Conservation (phyloP, 2,888 invertebrate genomes). For the Pantelozetes paolii region DNA sequence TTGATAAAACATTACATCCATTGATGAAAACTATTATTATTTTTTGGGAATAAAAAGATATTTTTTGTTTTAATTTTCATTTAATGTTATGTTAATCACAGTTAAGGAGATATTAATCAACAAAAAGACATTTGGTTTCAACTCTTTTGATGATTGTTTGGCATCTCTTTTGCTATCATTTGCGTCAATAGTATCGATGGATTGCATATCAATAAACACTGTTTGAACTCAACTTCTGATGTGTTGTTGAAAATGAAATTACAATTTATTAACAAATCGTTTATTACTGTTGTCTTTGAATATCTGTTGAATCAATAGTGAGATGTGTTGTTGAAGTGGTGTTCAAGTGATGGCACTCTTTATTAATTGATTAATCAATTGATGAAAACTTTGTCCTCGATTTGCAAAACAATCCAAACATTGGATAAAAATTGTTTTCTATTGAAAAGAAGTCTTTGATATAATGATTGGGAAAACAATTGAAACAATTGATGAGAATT, state of each 20-base stretch:
- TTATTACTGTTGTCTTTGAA: neutral
- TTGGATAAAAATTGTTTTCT: neutral
- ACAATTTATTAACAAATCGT: neutral
- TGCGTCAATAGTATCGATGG: neutral
- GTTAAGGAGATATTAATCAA: slow-evolving; percentile 35
- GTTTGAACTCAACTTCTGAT: neutral
- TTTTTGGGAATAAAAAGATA: slow-evolving; percentile 34
- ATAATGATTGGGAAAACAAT: slow-evolving; percentile 8
- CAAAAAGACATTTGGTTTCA: slow-evolving; percentile 9
- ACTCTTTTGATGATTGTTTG: slow-evolving; percentile 25
- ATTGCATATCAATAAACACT: slow-evolving; percentile 8
- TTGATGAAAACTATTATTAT: slow-evolving; percentile 27
- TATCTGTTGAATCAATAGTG: neutral
- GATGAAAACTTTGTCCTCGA: neutral
- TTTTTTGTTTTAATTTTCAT: neutral
- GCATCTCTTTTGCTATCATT: slow-evolving; percentile 12
- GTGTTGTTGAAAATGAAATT: neutral
- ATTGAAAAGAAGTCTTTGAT: neutral
- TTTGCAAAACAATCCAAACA: slow-evolving; percentile 9
- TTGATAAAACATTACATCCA: neutral
- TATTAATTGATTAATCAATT: neutral
- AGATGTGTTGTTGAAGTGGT: neutral
- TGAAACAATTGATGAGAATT: slow-evolving; percentile 18
- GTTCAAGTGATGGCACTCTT: slow-evolving; percentile 29
- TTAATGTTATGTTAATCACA: slow-evolving; percentile 29